Evolutionary conservation across 1,140 invertebrate species (phyloP).

Genomic region (Halictus rubicundus): DNA sequence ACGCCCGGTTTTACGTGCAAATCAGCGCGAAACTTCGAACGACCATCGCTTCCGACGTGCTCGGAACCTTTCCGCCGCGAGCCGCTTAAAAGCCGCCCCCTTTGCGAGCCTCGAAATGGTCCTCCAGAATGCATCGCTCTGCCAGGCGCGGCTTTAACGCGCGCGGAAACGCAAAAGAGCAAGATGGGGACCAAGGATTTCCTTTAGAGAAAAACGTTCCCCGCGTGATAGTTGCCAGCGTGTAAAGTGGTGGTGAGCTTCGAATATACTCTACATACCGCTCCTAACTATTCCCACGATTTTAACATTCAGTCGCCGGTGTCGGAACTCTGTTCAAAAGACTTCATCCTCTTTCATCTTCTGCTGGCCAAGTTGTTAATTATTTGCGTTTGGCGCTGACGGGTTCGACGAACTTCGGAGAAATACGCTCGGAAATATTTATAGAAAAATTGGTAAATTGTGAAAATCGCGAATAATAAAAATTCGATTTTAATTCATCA

Average conservation of each 20-base stretch:
- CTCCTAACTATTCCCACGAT: no score
- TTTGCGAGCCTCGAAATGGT: background rate
- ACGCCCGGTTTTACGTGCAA: conserved; percentile 47
- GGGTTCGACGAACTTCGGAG: no score
- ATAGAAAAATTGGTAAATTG: no score
- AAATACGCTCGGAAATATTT: no score
- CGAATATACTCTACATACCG: background rate
- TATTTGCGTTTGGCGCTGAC: no score
- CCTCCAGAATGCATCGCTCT: conserved; percentile 2
- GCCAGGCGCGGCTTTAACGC: background rate
- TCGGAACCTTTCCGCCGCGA: background rate
- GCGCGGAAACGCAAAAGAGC: background rate
- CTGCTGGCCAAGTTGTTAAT: no score
- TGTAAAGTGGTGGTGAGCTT: background rate
- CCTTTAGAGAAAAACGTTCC: background rate
- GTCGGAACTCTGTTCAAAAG: no score
- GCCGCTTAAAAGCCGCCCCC: conserved; percentile 25
- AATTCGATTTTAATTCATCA: no score
- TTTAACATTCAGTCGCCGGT: no score
- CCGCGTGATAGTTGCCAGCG: background rate
- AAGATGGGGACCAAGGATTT: background rate
- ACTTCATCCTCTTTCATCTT: no score
- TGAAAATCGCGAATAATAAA: no score
- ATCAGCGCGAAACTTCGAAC: conserved; percentile 55
- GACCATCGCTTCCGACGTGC: conserved; percentile 19